Evolutionary conservation across 2,888 invertebrate species (phyloP).

Genomic region (Hermodice carunculata): DNA sequence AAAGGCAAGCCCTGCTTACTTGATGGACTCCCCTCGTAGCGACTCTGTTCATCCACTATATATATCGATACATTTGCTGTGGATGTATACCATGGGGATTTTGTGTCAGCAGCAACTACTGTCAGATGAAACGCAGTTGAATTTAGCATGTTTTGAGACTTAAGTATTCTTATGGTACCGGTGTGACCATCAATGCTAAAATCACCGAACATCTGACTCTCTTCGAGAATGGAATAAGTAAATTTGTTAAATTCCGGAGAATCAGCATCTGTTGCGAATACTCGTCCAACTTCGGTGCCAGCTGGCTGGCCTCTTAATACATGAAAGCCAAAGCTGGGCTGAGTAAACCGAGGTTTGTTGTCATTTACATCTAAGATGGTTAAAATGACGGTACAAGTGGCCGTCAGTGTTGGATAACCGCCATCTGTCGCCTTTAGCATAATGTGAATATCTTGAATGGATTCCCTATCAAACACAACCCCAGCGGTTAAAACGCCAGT

Average conservation of each 20-base stretch:
- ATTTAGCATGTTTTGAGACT: too few relatives aligned
- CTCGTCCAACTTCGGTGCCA: conserved; percentile 77
- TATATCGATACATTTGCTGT: too few relatives aligned
- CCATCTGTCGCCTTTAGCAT: conserved; percentile 90
- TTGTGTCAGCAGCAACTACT: too few relatives aligned
- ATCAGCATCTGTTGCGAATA: conserved; percentile 90
- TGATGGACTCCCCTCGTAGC: too few relatives aligned
- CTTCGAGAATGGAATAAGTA: conserved; percentile 23
- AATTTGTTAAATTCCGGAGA: conserved; percentile 29
- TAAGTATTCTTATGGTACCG: too few relatives aligned
- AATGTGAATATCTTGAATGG: conserved; percentile 75
- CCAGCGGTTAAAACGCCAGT: conserved; percentile 76
- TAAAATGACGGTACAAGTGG: conserved; percentile 79
- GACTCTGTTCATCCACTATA: too few relatives aligned
- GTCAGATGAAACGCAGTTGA: too few relatives aligned
- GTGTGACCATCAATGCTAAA: too few relatives aligned
- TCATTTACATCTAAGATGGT: conserved; percentile 94
- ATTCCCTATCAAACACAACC: conserved; percentile 47
- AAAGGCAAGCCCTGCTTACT: too few relatives aligned
- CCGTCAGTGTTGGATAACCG: conserved; percentile 76
- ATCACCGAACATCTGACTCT: too few relatives aligned
- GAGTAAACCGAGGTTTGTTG: conserved; percentile 92
- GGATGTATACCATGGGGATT: too few relatives aligned
- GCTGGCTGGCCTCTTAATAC: conserved; percentile 86
- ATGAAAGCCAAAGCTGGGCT: conserved; percentile 82